These are phyloP conservation scores for Stenchaetothrips biformis DNA, from an alignment of 2,888 invertebrate species.

Conservation along the genomic window DNA sequence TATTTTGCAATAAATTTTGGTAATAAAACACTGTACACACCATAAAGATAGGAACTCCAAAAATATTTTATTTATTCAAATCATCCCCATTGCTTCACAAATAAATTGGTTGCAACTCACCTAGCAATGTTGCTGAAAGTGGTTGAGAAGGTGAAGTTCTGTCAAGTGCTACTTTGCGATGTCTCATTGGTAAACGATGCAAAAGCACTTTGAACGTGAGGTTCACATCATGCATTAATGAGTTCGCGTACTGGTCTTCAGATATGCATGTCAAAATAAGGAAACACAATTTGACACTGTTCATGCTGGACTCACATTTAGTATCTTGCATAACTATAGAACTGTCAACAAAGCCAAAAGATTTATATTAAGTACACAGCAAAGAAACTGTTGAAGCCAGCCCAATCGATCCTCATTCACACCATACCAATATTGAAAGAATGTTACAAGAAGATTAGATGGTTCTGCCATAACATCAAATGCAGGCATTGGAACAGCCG, in stretches of 20 bases:
- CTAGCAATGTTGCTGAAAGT: constrained; percentile 83
- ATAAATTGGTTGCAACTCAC: constrained; percentile 47
- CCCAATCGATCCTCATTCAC: constrained; percentile 1
- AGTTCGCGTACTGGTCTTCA: constrained; percentile 97
- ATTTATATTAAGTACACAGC: constrained; percentile 28
- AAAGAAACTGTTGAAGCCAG: constrained; percentile 25
- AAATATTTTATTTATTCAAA: constrained; percentile 29
- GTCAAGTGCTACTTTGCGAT: constrained; percentile 77
- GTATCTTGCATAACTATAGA: constrained; percentile 97
- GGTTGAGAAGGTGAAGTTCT: constrained; percentile 80
- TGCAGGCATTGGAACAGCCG: constrained; percentile 6
- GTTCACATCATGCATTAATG: constrained; percentile 97
- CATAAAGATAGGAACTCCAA: constrained; percentile 21
- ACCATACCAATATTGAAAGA: constrained; percentile 86
- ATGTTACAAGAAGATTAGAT: constrained; percentile 89
- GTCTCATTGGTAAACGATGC: constrained; percentile 90
- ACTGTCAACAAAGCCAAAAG: constrained; percentile 50
- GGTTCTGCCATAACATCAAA: constrained; percentile 52
- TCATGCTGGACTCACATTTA: constrained; percentile 78
- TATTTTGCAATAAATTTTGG: too few species aligned
- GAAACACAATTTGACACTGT: constrained; percentile 90
- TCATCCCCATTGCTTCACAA: constrained; percentile 21
- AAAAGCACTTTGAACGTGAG: constrained; percentile 90
- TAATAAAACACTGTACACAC: too few species aligned
- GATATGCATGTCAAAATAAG: constrained; percentile 92